phyloP scores from a whole-genome alignment of 1,140 invertebrate species.

The Diorhabda elongata region DNA sequence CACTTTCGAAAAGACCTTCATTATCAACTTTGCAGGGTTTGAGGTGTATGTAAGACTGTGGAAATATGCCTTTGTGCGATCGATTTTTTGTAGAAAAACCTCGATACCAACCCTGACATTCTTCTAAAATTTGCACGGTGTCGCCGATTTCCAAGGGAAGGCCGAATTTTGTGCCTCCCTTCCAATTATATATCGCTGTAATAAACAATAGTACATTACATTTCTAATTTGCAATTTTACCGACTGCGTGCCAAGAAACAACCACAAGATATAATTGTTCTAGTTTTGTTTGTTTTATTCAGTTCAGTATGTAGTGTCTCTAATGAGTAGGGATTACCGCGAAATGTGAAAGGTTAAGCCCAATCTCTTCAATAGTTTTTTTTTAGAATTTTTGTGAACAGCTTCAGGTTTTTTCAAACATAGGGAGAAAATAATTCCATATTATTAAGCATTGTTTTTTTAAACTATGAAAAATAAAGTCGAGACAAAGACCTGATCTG shows the following conservation, averaged over 20 bases:
- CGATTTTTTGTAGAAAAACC: constrained; percentile 80
- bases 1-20: constrained; percentile 66
- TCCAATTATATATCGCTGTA: constrained; percentile 87
- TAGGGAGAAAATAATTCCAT: too few relatives aligned
- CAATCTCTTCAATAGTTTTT: too few relatives aligned
- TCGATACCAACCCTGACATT: constrained; percentile 84
- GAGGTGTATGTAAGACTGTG: constrained; percentile 67
- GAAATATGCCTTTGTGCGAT: constrained; percentile 81
- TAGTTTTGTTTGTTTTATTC: neutral
- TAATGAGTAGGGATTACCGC: too few relatives aligned
- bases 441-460: too few relatives aligned
- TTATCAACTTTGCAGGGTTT: constrained; percentile 75
- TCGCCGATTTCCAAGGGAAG: constrained; percentile 85
- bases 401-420: too few relatives aligned
- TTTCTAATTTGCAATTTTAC: neutral
- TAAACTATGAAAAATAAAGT: too few relatives aligned
- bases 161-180: constrained; percentile 74
- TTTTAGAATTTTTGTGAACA: too few relatives aligned
- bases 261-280: neutral
- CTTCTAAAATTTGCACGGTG: constrained; percentile 84
- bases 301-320: neutral
- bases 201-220: constrained; percentile 36
- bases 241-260: neutral
- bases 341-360: too few relatives aligned
- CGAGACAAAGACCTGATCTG: too few relatives aligned